Conservation (phyloP, 2,113 vertebrate species). For the Manacus vitellinus region DNA sequence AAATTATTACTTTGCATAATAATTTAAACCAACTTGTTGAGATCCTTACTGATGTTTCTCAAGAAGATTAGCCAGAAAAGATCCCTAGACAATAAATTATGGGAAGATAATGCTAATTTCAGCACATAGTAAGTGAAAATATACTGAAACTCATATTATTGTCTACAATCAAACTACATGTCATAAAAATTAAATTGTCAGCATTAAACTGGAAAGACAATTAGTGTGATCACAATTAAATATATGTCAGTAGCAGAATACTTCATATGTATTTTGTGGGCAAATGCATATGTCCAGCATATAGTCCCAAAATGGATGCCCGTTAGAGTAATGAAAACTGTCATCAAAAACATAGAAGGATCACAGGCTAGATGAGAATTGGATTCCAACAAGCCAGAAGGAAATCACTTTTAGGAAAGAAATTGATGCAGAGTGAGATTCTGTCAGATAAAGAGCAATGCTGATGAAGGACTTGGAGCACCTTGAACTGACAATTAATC, state of each 20-base stretch:
- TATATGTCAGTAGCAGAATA: background rate
- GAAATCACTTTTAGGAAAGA: constrained; percentile 2
- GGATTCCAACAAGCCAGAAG: background rate
- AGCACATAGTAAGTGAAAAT: background rate
- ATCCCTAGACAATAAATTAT: background rate
- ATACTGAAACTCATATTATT: background rate
- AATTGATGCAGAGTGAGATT: background rate
- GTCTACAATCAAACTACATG: background rate
- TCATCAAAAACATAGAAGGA: background rate
- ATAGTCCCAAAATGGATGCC: background rate
- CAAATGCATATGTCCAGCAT: background rate
- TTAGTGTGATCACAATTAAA: background rate
- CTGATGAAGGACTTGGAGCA: background rate
- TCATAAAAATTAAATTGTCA: background rate
- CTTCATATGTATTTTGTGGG: background rate
- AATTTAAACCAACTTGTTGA: background rate
- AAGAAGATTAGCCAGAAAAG: background rate
- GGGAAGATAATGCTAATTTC: background rate
- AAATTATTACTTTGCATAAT: background rate
- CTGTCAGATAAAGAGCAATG: background rate
- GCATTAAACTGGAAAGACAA: background rate
- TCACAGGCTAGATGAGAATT: background rate
- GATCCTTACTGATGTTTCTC: background rate
- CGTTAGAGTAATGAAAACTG: constrained; percentile 3
- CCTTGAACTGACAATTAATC: background rate